Evolutionary conservation across 2,113 vertebrate species (phyloP).

Genomic region (Poicephalus gulielmi): DNA sequence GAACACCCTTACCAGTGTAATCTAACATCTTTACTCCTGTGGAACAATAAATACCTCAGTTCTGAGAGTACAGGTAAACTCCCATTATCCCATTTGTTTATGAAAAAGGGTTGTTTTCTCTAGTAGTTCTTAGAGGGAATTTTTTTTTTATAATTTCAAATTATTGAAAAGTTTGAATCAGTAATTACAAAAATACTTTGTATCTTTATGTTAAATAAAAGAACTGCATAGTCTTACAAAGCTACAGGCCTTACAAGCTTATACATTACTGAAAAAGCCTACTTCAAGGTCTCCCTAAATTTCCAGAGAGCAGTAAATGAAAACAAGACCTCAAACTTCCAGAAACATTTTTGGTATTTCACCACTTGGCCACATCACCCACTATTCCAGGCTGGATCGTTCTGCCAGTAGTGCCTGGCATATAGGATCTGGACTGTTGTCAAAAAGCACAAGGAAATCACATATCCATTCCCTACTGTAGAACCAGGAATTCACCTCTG

Average conservation of each 20-base stretch:
- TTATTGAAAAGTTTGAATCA: neutral
- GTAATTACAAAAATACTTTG: neutral
- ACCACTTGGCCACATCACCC: neutral
- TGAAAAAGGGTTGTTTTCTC: conserved; percentile 20
- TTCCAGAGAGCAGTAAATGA: neutral
- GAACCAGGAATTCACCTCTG: neutral
- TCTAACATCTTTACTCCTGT: conserved; percentile 12
- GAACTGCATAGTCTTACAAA: conserved; percentile 25
- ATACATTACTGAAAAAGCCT: conserved; percentile 3
- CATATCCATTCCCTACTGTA: neutral
- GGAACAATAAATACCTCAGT: conserved; percentile 44
- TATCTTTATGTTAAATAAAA: conserved; percentile 52
- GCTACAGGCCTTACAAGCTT: neutral
- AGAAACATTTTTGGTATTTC: neutral
- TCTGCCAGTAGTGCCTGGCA: neutral
- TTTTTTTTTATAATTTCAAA: conserved; percentile 17
- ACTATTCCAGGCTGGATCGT: neutral
- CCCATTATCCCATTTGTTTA: conserved; percentile 22
- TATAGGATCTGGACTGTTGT: neutral
- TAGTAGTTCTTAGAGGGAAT: conserved; percentile 6
- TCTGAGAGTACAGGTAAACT: neutral
- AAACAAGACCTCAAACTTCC: neutral
- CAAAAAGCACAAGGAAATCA: neutral
- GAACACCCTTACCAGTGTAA: neutral
- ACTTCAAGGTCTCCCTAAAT: neutral